These are phyloP conservation scores for Medauroidea extradentata DNA, from an alignment of 1,140 invertebrate genomes.

Conservation along the genomic window DNA sequence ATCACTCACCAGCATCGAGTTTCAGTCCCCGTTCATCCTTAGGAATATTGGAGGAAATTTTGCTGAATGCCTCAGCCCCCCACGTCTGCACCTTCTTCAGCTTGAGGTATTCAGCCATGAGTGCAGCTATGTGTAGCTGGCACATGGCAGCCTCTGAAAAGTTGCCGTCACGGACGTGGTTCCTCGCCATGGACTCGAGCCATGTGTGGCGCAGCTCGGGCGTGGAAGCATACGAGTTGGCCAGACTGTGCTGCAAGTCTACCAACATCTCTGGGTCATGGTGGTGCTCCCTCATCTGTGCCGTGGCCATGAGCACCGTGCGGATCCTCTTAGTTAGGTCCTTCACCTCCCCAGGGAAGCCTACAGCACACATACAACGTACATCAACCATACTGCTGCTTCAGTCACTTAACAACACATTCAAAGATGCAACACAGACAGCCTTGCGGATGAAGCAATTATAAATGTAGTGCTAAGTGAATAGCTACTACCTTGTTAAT, in stretches of 20 bases:
- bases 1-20: constrained; percentile 65
- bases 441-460: too few relatives aligned
- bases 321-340: constrained; percentile 88
- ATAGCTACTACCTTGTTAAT: too few relatives aligned
- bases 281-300: constrained; percentile 83
- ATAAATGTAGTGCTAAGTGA: too few relatives aligned
- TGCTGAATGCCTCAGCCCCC: constrained; percentile 77
- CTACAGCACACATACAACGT: constrained; percentile 35
- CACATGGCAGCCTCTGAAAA: constrained; percentile 85
- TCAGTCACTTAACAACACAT: too few relatives aligned
- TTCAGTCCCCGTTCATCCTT: constrained; percentile 77
- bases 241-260: constrained; percentile 89
- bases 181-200: constrained; percentile 84
- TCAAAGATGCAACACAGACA: too few relatives aligned
- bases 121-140: constrained; percentile 84
- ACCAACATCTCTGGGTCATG: constrained; percentile 87
- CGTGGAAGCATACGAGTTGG: constrained; percentile 91
- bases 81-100: constrained; percentile 65
- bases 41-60: constrained; percentile 83
- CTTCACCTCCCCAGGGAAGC: constrained; percentile 83
- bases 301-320: constrained; percentile 90
- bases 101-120: constrained; percentile 89
- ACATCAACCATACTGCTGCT: too few relatives aligned
- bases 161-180: constrained; percentile 74
- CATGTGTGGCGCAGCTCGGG: constrained; percentile 89